These are phyloP conservation scores for Lepus americanus DNA, from an alignment of 2,113 vertebrate species.

Conservation along the genomic window DNA sequence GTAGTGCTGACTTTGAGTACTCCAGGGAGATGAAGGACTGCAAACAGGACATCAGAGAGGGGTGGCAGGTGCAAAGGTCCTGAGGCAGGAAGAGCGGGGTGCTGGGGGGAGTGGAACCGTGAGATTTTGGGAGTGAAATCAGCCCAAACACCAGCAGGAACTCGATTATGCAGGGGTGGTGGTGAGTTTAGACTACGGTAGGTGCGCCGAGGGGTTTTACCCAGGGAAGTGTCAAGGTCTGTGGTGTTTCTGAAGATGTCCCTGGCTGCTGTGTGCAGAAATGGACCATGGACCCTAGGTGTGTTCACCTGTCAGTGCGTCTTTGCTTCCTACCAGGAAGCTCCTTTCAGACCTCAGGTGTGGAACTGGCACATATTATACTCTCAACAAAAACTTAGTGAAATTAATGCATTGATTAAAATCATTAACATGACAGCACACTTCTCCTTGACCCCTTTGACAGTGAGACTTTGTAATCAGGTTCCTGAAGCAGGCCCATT, in stretches of 20 bases:
- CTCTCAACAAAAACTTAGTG: not conserved
- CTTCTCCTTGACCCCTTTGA: not conserved
- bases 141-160: not conserved
- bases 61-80: not conserved
- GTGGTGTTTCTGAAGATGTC: not conserved
- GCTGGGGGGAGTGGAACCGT: not conserved
- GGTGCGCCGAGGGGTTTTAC: not conserved
- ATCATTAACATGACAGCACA: conserved; percentile 10
- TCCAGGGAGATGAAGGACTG: too few species aligned
- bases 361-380: not conserved
- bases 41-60: not conserved
- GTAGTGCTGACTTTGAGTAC: not conserved
- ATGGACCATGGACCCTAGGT: accelerated
- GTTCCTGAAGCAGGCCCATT: conserved; percentile 78
- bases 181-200: not conserved
- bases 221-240: not conserved
- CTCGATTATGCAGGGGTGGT: not conserved
- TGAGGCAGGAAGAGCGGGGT: not conserved
- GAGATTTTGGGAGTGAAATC: not conserved
- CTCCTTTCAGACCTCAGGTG: not conserved
- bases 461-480: conserved; percentile 60
- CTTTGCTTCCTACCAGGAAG: not conserved
- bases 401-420: conserved; percentile 60
- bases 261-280: not conserved
- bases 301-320: accelerated